Evolutionary conservation across 2,113 vertebrate genomes (phyloP).

Genomic region (Etheostoma cragini): DNA sequence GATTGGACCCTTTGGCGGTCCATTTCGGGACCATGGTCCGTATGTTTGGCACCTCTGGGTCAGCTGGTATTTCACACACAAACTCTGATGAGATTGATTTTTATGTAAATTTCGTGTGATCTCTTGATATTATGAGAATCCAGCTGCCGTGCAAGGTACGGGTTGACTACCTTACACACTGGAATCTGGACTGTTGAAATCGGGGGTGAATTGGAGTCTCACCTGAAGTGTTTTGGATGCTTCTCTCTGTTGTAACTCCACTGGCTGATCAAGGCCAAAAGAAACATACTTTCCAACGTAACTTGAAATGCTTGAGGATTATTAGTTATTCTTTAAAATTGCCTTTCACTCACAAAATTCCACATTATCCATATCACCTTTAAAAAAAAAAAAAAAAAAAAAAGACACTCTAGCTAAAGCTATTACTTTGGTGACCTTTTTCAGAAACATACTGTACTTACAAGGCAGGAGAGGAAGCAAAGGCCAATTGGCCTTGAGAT

Average conservation of each 20-base stretch:
- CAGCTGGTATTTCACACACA: too few relatives aligned
- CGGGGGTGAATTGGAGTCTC: neutral
- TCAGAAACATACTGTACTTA: conserved; percentile 50
- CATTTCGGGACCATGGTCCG: too few relatives aligned
- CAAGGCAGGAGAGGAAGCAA: conserved; percentile 40
- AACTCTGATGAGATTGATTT: too few relatives aligned
- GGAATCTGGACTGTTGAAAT: neutral
- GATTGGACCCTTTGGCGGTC: too few relatives aligned
- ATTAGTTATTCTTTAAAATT: conserved; percentile 5
- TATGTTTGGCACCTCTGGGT: too few relatives aligned
- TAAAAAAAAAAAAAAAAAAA: neutral
- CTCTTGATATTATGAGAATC: too few relatives aligned
- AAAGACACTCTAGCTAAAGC: conserved; percentile 4
- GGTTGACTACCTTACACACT: neutral
- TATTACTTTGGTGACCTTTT: conserved; percentile 63
- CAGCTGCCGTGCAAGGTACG: too few relatives aligned
- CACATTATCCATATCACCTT: conserved; percentile 20
- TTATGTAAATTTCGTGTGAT: too few relatives aligned
- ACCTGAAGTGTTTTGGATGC: neutral
- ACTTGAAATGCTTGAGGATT: neutral
- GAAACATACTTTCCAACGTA: too few relatives aligned
- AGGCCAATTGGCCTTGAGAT: conserved; percentile 57
- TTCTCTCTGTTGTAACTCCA: neutral
- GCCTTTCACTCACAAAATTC: conserved; percentile 10
- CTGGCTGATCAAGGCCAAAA: neutral